Base-by-base conservation (phyloP, 2,797 vertebrate species). In the Arnoldichthys spilopterus region DNA sequence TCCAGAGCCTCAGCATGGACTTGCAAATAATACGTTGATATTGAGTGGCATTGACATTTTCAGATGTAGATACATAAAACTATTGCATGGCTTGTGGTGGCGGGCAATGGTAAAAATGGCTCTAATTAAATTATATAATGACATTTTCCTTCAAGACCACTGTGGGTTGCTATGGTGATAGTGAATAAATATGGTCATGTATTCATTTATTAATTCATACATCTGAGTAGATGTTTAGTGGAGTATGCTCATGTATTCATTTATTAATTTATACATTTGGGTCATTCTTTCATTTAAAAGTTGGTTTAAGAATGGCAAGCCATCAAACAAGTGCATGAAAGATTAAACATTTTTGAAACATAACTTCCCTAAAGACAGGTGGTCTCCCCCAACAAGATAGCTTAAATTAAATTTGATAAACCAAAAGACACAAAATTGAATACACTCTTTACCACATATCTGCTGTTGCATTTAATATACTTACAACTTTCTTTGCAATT, bases 201-300 rank as follows among this genome's bases (percentile, higher is more conserved):
- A 77, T 91, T 90, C 82, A 90, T 90, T 86, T 84, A 91, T 93
- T 90, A 87, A 91, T 88, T 91, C 85, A 85, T 79, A 34, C 69
- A 67, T 87, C 81, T 83, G 80, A 81, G 81, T 86, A 83, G 78
- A 80, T 87, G 77, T 88, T 85, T 87, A 73, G 79, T 84, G 82
- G 61, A 71, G 72, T 83, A 74, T 82, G 47, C 82, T 90, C 77
- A 76, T 76, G 85, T 87, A 85, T 89, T 89, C 77, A 87, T 91
- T 64, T 84, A 87, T 90, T 89, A 74, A 86, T 91, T 89, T 87
- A 88, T 90, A 88, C 85, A 76, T 84, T 76, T 87, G 83, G 82
- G 79, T 43, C 37, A 66, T 13, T 37, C 34, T 66, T 66, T 63
- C 4, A 11, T n/a, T 28, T 20, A 1, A 5, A 66, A 45, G 63